Base-by-base conservation (phyloP, 2,113 vertebrate genomes). In the Mormoops blainvillei region DNA sequence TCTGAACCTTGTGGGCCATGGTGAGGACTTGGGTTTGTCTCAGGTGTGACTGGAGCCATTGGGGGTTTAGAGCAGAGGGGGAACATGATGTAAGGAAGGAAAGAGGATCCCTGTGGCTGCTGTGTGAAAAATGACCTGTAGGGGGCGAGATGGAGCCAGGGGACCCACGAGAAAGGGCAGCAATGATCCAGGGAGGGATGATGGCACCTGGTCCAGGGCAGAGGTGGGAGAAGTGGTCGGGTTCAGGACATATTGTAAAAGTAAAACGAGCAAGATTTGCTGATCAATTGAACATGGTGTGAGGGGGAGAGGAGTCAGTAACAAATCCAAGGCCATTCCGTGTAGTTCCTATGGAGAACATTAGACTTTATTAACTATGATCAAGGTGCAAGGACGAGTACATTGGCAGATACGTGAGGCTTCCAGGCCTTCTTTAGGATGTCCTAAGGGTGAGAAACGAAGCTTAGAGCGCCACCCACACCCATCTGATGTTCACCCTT, bases 271-370 rank as follows among this genome's bases (percentile, higher is more conserved):
- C 3, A 45, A 54, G n/a, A 19, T 43, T 50, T 71, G n/a, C 73
- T 43, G 41, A 22, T 81, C 15, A 58, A 1, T 26, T 58, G 85
- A 43, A 20, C 50, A 13, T 43, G n/a, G 16, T 4, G 15, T 31
- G 81, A 43, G 45, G 76, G 22, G 28, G 28, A 65, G 78, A 78
- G 20, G 63, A 52, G 56, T 33, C 68, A 38, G 28, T 90, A 81
- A 36, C 85, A 74, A 68, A 33, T n/a, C 48, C 89, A 74, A 85
- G 80, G 80, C 73, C 67, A 54, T 43, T 65, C 43, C 70, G 1
- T 6, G 4, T 5, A 33, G 54, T 38, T 71, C 28, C 78, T 74
- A 4, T 3, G 33, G 19, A 70, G 18, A 61, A 3, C 3, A 2
- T 2, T 2, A 18, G 84, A 33, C 31, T 38, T n/a, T 18, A 19